Evolutionary conservation across 2,113 vertebrate species (phyloP).

Genomic region (Anoplopoma fimbria): DNA sequence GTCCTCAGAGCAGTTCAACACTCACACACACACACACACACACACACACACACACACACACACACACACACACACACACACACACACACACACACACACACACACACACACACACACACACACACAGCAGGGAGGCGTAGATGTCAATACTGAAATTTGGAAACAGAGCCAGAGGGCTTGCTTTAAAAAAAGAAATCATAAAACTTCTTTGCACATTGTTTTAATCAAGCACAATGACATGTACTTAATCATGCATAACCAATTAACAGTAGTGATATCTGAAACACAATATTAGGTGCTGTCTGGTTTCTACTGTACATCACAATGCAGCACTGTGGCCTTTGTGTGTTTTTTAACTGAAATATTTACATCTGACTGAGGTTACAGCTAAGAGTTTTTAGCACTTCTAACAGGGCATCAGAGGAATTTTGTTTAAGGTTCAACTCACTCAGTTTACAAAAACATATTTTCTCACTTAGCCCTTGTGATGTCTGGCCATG

Average conservation of each 20-base stretch:
- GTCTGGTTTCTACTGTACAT: background rate
- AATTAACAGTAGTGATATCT: background rate
- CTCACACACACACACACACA: background rate
- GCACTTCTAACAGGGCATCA: background rate
- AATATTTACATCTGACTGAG: background rate
- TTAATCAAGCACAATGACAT: background rate
- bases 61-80: background rate
- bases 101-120: slow-evolving; percentile 44
- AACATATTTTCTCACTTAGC: background rate
- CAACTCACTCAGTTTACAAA: too few relatives aligned
- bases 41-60: background rate
- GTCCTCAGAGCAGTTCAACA: slow-evolving; percentile 84
- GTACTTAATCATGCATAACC: background rate
- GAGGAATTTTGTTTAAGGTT: background rate
- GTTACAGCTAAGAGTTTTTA: background rate
- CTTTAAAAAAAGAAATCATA: background rate
- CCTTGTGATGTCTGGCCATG: background rate
- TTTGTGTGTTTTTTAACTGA: background rate
- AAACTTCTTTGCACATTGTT: slow-evolving; percentile 6
- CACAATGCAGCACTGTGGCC: background rate
- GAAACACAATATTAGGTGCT: background rate
- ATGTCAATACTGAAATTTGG: slow-evolving; percentile 49
- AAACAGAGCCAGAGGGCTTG: slow-evolving; percentile 4
- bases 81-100: background rate
- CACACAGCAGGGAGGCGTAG: slow-evolving; percentile 23